Evolutionary conservation across 2,797 vertebrate species (phyloP), one percentile per base, ranked within the genome.

Genomic region (Sebastes kiyomatsui): DNA sequence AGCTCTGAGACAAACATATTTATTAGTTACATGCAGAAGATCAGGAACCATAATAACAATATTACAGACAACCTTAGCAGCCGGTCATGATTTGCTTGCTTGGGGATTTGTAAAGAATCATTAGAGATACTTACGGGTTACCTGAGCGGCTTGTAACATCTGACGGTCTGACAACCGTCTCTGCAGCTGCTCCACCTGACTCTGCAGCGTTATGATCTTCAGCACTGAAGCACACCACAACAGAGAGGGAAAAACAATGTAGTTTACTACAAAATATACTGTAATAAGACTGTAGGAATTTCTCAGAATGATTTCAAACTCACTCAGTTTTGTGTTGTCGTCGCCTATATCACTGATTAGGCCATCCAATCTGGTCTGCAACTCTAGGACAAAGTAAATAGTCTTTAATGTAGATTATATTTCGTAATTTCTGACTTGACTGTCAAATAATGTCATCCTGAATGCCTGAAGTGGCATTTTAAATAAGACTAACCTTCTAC

Each of bases 141-240:
- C 22, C n/a, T 30, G 52, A 18, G 38, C 0, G 20, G 7, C 18
- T 38, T 28, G n/a, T 12, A 12, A 12, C 1, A 0, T 1, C 5
- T 75, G 18, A 3, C 3, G 6, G 4, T 65, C 49, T 14, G 78
- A 77, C 59, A 88, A 4, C 28, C 71, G 61, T 18, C 0, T 81
- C 68, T 81, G 28, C 32, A 92, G 61, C 22, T 72, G 58, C 27
- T 73, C 74, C 56, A 89, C 59, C 69, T 90, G 82, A 79, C 46
- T 90, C 84, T 87, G 77, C 30, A 92, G 81, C 1, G 0, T 49
- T 2, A 83, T 6, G 18, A 90, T 79, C 59, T 32, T 74, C 58
- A 93, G 66, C 14, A 77, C 92, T 93, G 67, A 70, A 80, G 55
- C 27, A 28, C 64, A 83, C 13, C 18, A 69, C 35, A 64, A 42